Evolutionary conservation across 2,888 invertebrate species (phyloP).

Genomic region (Schizaphis graminum): DNA sequence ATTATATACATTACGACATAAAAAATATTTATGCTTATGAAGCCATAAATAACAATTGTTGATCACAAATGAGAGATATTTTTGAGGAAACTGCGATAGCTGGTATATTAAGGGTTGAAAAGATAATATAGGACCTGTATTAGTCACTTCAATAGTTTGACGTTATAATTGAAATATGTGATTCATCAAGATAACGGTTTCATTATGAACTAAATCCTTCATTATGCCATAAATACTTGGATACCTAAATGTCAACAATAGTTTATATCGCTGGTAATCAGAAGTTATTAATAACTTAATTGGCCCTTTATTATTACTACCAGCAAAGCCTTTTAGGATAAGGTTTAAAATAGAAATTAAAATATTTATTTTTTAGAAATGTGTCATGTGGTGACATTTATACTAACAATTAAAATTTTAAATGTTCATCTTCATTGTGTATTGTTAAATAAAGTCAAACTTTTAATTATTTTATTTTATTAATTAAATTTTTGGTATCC

Average conservation of each 20-base stretch:
- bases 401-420: too few relatives aligned
- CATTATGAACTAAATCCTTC: not conserved
- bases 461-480: not conserved
- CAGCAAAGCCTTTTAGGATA: not conserved
- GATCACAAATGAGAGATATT: not conserved
- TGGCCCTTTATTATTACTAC: not conserved
- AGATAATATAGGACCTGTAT: not conserved
- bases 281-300: not conserved
- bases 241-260: slow-evolving; percentile 4
- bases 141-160: not conserved
- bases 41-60: not conserved
- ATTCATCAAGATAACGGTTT: slow-evolving; percentile 16
- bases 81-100: not conserved
- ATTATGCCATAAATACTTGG: not conserved
- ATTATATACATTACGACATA: not conserved
- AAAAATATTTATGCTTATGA: not conserved
- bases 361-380: not conserved
- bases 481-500: not conserved
- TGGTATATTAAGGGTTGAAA: not conserved
- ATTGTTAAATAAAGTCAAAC: not conserved
- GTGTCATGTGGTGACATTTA: not conserved
- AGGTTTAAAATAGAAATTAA: not conserved
- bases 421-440: not conserved
- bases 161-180: slow-evolving; percentile 15
- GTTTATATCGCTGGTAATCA: not conserved